Percentiles rank a stretch among this genome's conserved stretches.
Evolutionary conservation across 2,888 invertebrate species (phyloP).

Genomic region (Acanthacorydalis orientalis): DNA sequence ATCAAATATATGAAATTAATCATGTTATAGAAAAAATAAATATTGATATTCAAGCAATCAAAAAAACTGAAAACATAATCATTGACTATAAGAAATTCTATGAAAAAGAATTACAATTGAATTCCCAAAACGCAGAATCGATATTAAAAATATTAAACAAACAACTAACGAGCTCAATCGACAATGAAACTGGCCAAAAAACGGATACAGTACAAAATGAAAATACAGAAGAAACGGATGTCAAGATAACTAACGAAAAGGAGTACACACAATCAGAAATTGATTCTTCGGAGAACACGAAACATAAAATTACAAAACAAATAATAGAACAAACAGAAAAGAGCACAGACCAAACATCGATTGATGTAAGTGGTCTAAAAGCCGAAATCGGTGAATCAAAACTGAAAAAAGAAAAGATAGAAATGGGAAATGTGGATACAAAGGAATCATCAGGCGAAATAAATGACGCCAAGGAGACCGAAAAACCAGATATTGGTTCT

Average conservation of each 20-base stretch:
- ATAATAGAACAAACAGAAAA: slow-evolving; percentile 10
- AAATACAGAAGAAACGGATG: slow-evolving; percentile 12
- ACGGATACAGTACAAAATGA: slow-evolving; percentile 17
- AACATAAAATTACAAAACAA: slow-evolving; percentile 10
- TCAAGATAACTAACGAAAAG: slow-evolving; percentile 9
- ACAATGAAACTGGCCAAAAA: slow-evolving; percentile 21
- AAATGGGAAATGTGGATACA: slow-evolving; percentile 7
- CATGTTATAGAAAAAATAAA: no score
- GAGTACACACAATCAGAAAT: slow-evolving; percentile 5
- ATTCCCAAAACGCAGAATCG: slow-evolving; percentile 6
- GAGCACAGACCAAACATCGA: slow-evolving; percentile 5
- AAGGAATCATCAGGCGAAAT: no score
- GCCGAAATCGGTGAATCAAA: slow-evolving; percentile 9
- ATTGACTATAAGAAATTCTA: no score
- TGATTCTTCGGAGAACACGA: slow-evolving; percentile 7
- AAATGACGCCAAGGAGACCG: no score
- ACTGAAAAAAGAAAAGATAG: slow-evolving; percentile 9
- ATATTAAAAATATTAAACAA: slow-evolving; percentile 11
- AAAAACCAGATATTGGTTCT: no score
- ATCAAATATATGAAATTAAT: no score
- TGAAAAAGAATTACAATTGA: no score
- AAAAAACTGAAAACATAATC: no score
- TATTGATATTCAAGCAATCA: no score
- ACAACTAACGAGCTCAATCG: slow-evolving; percentile 13
- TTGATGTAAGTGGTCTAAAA: slow-evolving; percentile 10